phyloP scores from a whole-genome alignment of 2,797 vertebrate species.

The Acanthurus lineatus region DNA sequence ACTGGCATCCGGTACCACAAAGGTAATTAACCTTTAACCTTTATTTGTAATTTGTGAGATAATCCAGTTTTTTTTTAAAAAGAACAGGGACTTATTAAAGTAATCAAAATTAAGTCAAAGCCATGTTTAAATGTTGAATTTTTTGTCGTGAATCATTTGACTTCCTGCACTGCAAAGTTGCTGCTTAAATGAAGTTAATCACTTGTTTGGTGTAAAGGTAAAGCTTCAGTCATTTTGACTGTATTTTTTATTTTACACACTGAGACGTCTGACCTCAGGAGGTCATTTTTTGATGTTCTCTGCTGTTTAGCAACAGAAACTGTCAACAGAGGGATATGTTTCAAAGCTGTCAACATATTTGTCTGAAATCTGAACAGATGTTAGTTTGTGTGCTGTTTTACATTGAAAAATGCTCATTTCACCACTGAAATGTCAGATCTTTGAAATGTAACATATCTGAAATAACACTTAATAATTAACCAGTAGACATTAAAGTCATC shows the following conservation, averaged over 20 bases:
- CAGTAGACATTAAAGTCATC: too few relatives aligned
- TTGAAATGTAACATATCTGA: too few relatives aligned
- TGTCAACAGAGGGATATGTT: not conserved
- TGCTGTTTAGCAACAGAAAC: not conserved
- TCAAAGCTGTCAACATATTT: too few relatives aligned
- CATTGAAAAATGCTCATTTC: not conserved
- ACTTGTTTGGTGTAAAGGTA: too few relatives aligned
- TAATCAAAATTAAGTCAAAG: not conserved
- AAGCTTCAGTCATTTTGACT: not conserved
- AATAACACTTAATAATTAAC: too few relatives aligned
- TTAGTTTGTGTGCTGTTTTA: not conserved
- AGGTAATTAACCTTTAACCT: slow-evolving; percentile 78
- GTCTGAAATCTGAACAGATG: not conserved
- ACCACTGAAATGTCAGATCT: too few relatives aligned
- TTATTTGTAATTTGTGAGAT: not conserved
- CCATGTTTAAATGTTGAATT: not conserved
- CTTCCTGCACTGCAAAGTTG: not conserved
- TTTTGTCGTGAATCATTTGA: not conserved
- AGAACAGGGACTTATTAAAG: too few relatives aligned
- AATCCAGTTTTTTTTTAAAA: not conserved
- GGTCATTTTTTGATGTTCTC: not conserved
- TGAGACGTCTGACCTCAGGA: not conserved
- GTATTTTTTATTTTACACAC: not conserved
- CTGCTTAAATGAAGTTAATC: not conserved
- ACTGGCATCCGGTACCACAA: slow-evolving; percentile 87